Evolutionary conservation across 1,140 invertebrate genomes (phyloP).

Genomic region (Papilio polytes): DNA sequence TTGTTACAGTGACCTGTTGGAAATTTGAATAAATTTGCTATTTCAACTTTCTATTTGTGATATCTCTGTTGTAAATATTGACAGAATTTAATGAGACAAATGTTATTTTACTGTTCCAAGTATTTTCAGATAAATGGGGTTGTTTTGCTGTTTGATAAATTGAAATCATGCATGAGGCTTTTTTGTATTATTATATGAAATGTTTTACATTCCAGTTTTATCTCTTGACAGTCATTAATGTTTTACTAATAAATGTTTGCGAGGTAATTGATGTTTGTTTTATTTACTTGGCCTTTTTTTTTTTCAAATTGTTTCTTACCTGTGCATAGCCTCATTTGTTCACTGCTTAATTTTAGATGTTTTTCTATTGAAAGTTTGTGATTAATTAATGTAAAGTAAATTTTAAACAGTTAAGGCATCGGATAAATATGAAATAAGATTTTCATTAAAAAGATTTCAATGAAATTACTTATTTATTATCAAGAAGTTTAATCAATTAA

Average conservation of each 20-base stretch:
- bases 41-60: constrained; percentile 13
- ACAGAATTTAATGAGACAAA: constrained; percentile 9
- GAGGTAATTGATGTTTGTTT: constrained; percentile 19
- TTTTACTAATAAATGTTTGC: constrained; percentile 40
- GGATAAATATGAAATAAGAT: not conserved
- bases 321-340: too few species aligned
- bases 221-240: constrained; percentile 38
- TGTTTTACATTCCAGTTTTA: constrained; percentile 37
- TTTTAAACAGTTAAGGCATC: too few species aligned
- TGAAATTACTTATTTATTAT: not conserved
- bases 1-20: not conserved
- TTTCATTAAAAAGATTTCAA: not conserved
- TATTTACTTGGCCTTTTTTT: not conserved
- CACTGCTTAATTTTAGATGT: too few species aligned
- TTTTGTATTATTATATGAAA: constrained; percentile 35
- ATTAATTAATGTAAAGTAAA: too few species aligned
- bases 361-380: too few species aligned
- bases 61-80: constrained; percentile 23
- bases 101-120: not conserved
- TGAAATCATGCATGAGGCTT: constrained; percentile 37
- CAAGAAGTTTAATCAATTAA: not conserved
- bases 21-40: not conserved
- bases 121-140: constrained; percentile 7
- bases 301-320: not conserved
- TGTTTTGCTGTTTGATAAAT: constrained; percentile 30